phyloP scores from a whole-genome alignment of 2,888 invertebrate species.

The Yponomeuta plumbellus region DNA sequence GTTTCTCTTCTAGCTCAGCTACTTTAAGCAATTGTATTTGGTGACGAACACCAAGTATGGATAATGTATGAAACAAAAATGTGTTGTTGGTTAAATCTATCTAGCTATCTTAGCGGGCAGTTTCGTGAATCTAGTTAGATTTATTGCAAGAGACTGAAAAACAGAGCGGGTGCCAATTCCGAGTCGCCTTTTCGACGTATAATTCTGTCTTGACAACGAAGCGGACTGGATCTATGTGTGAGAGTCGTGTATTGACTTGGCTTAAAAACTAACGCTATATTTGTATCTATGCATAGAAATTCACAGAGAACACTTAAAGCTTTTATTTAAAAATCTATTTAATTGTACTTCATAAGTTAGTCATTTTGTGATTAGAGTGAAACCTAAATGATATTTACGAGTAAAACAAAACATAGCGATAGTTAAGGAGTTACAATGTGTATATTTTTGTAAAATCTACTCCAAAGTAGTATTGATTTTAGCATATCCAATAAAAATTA shows the following conservation, averaged over 20 bases:
- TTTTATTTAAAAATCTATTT: slow-evolving; percentile 26
- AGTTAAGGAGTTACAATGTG: slow-evolving; percentile 28
- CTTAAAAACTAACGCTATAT: slow-evolving; percentile 18
- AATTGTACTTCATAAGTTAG: slow-evolving; percentile 32
- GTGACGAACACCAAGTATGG: background rate
- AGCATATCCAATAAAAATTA: background rate
- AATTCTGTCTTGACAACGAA: slow-evolving; percentile 25
- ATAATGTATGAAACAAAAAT: too few relatives aligned
- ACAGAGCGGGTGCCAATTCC: slow-evolving; percentile 31
- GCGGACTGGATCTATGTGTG: slow-evolving; percentile 18
- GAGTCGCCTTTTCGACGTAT: slow-evolving; percentile 21
- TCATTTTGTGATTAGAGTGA: slow-evolving; percentile 27
- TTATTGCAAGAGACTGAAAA: slow-evolving; percentile 14
- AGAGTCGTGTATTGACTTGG: slow-evolving; percentile 19
- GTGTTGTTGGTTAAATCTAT: background rate
- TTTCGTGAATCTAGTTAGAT: background rate
- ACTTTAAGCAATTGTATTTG: background rate
- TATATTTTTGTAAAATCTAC: slow-evolving; percentile 30
- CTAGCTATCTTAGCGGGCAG: background rate
- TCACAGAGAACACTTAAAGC: slow-evolving; percentile 23
- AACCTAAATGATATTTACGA: slow-evolving; percentile 15
- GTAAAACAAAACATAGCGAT: slow-evolving; percentile 12
- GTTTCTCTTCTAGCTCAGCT: background rate
- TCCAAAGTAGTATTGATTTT: slow-evolving; percentile 3
- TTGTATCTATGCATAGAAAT: background rate